These are phyloP conservation scores for Diogma glabrata DNA, from an alignment of 2,888 invertebrate species.

Conservation along the genomic window DNA sequence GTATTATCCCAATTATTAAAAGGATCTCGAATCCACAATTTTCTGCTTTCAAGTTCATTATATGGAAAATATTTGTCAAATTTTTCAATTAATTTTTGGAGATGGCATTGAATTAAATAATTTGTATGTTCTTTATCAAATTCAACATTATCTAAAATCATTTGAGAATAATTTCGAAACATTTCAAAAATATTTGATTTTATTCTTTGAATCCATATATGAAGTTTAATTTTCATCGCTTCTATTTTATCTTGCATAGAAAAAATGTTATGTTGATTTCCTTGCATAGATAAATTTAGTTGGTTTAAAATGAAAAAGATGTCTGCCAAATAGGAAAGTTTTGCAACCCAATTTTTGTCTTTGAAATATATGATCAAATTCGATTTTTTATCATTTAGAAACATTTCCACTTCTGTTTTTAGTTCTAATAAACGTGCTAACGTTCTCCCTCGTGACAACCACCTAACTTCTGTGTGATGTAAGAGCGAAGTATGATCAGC, in stretches of 20 bases:
- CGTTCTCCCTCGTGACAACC: too few relatives aligned
- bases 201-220: background rate
- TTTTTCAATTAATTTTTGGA: slow-evolving; percentile 10
- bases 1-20: background rate
- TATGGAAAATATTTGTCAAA: background rate
- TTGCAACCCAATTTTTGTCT: slow-evolving; percentile 4
- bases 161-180: slow-evolving; percentile 7
- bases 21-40: background rate
- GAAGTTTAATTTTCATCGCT: background rate
- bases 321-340: slow-evolving; percentile 6
- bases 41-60: background rate
- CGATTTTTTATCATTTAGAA: background rate
- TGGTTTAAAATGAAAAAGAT: background rate
- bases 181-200: slow-evolving; percentile 11
- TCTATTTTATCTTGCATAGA: background rate
- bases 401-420: background rate
- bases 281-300: background rate
- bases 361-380: background rate
- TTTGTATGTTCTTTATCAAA: background rate
- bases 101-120: slow-evolving; percentile 10
- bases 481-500: slow-evolving; percentile 10
- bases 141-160: background rate
- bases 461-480: slow-evolving; percentile 3
- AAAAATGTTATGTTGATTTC: background rate
- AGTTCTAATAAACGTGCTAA: slow-evolving; percentile 7